These are phyloP conservation scores for Aptenodytes forsteri DNA, from an alignment of 2,113 vertebrate genomes.

Conservation along the genomic window DNA sequence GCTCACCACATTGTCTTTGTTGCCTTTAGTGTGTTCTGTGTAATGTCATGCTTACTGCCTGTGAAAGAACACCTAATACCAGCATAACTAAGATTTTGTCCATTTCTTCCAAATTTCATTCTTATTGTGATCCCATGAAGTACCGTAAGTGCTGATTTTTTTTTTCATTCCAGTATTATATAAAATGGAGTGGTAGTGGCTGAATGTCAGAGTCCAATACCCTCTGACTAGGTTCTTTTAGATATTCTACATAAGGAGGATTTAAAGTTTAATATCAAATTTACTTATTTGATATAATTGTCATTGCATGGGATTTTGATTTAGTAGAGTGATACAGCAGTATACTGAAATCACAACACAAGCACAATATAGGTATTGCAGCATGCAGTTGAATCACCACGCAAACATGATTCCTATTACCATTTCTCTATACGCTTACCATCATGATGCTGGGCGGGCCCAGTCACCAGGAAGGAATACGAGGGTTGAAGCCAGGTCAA, in stretches of 20 bases:
- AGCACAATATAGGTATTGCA: not conserved
- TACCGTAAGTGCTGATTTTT: not conserved
- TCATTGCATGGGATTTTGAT: not conserved
- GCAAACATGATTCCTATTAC: not conserved
- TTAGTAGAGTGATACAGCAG: not conserved
- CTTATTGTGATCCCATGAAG: not conserved
- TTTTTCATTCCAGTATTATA: not conserved
- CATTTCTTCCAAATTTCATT: not conserved
- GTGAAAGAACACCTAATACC: not conserved
- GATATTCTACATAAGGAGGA: not conserved
- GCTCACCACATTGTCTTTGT: not conserved
- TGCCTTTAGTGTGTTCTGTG: not conserved
- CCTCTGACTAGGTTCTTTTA: not conserved
- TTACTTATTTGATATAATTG: not conserved
- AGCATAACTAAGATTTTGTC: not conserved
- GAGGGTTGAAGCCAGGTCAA: not conserved
- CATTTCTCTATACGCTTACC: not conserved
- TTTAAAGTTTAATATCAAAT: not conserved
- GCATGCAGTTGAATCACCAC: not conserved
- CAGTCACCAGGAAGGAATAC: not conserved
- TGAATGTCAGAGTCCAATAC: not conserved
- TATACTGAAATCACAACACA: not conserved
- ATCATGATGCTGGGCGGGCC: accelerated
- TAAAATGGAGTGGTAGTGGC: not conserved
- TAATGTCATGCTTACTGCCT: not conserved